A percentile compares a stretch with the other conserved stretches of the same genome.
phyloP scores from a whole-genome alignment of 92 coral and sea anemone genomes.

The Parazoanthus darwini region DNA sequence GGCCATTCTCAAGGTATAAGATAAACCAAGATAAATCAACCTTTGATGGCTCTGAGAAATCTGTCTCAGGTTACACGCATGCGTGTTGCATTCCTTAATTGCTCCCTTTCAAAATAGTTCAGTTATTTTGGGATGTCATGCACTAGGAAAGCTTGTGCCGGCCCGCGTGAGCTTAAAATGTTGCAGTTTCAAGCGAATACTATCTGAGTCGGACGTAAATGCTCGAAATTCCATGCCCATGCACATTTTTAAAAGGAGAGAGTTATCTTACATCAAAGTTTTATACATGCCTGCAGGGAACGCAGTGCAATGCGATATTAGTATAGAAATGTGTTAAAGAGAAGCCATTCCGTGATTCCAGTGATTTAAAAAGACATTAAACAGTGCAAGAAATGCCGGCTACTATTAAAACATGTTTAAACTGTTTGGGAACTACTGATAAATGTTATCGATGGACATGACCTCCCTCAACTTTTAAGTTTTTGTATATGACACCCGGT shows the following conservation, averaged over 20 bases:
- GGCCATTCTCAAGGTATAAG: too few relatives aligned
- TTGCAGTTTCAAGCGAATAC: background rate
- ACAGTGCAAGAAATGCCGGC: background rate
- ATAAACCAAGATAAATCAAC: too few relatives aligned
- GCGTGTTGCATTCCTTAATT: too few relatives aligned
- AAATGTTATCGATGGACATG: background rate
- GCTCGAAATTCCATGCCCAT: background rate
- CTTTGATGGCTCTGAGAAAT: too few relatives aligned
- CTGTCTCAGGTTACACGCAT: too few relatives aligned
- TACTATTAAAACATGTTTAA: background rate
- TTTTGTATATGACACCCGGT: background rate
- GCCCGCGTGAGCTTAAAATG: background rate
- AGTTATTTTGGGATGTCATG: too few relatives aligned
- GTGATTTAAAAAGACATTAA: slow-evolving; percentile 7
- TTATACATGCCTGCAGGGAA: background rate
- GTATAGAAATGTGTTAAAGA: background rate
- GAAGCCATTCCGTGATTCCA: background rate
- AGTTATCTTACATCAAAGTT: background rate
- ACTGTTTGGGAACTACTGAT: background rate
- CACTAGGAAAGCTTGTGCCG: too few relatives aligned
- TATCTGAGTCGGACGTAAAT: background rate
- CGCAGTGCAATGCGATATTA: background rate
- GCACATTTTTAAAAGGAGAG: background rate
- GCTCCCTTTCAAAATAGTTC: too few relatives aligned
- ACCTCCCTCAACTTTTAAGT: background rate